Conservation (phyloP, 2,888 invertebrate genomes). For the Corbicula japonica region DNA sequence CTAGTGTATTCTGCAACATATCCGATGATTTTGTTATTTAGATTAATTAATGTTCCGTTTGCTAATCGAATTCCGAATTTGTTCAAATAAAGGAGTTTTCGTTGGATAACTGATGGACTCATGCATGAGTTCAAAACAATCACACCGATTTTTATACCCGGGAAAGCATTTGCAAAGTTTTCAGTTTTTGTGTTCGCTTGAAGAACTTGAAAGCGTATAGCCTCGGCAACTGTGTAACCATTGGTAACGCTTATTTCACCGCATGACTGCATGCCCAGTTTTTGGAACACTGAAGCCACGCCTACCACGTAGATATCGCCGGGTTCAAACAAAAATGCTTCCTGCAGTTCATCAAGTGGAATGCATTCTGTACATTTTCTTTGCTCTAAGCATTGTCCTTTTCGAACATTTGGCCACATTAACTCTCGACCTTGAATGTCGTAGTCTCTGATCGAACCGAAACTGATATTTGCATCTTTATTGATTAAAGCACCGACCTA, state of each 20-base stretch:
- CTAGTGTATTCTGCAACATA: slow-evolving; percentile 56
- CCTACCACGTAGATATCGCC: slow-evolving; percentile 62
- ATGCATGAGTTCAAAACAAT: slow-evolving; percentile 62
- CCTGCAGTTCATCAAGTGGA: slow-evolving; percentile 18
- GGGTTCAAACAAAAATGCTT: slow-evolving; percentile 25
- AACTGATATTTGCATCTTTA: too few relatives aligned
- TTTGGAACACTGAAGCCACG: slow-evolving; percentile 49
- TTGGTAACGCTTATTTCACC: slow-evolving; percentile 27
- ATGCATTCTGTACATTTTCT: slow-evolving; percentile 46
- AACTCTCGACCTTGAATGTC: slow-evolving; percentile 1
- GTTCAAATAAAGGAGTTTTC: slow-evolving; percentile 46
- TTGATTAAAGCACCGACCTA: too few relatives aligned
- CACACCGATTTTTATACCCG: slow-evolving; percentile 46
- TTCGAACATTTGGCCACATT: slow-evolving; percentile 36
- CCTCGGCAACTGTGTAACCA: slow-evolving; percentile 49
- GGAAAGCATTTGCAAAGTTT: slow-evolving; percentile 22
- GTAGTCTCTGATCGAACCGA: slow-evolving; percentile 47
- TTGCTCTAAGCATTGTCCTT: slow-evolving; percentile 5
- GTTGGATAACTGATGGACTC: slow-evolving; percentile 41
- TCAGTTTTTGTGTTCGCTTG: too few relatives aligned
- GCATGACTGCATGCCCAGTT: slow-evolving; percentile 30
- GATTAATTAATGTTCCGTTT: slow-evolving; percentile 12
- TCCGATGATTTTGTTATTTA: slow-evolving; percentile 47
- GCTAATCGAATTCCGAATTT: slow-evolving; percentile 23
- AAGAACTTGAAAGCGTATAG: slow-evolving; percentile 47